phyloP scores from a whole-genome alignment of 2,113 vertebrate species.

The Oncorhynchus kisutch region DNA sequence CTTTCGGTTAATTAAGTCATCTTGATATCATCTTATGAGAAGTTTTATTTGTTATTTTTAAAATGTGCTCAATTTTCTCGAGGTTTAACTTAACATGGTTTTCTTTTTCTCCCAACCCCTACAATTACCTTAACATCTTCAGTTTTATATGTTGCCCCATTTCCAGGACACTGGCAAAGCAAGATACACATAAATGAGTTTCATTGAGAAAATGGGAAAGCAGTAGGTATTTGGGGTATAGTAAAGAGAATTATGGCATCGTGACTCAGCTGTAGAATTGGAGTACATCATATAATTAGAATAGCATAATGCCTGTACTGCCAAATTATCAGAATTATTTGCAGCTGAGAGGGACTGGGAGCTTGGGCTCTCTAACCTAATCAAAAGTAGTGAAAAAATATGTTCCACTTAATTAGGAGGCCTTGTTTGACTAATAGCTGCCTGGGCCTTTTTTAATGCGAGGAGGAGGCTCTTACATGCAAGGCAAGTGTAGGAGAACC shows the following conservation, averaged over 20 bases:
- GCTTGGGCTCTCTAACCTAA: conserved; percentile 41
- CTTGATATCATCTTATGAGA: conserved; percentile 52
- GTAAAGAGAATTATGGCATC: conserved; percentile 64
- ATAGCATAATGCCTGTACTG: conserved; percentile 47
- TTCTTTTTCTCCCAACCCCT: conserved; percentile 4
- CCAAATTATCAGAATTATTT: conserved; percentile 68
- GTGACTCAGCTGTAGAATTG: conserved; percentile 59
- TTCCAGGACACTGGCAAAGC: conserved; percentile 52
- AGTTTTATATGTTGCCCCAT: conserved; percentile 49
- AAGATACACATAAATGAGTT: conserved; percentile 59
- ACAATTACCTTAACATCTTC: conserved; percentile 46
- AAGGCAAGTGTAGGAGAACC: conserved; percentile 32
- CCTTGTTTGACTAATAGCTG: conserved; percentile 59
- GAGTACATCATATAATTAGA: conserved; percentile 65
- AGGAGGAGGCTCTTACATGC: conserved; percentile 32
- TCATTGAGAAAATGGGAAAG: conserved; percentile 67
- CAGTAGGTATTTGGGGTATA: conserved; percentile 55
- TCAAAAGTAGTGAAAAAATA: conserved; percentile 59
- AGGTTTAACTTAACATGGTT: conserved; percentile 33
- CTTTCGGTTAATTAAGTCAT: conserved; percentile 50
- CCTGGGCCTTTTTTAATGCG: conserved; percentile 50
- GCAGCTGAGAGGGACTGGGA: conserved; percentile 57
- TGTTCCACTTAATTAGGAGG: conserved; percentile 61
- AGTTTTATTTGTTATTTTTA: conserved; percentile 41
- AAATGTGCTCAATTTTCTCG: conserved; percentile 12